Percentiles rank a stretch among this genome's conserved stretches.
Evolutionary conservation across 2,888 invertebrate genomes (phyloP).

Genomic region (Limnephilus auricula): DNA sequence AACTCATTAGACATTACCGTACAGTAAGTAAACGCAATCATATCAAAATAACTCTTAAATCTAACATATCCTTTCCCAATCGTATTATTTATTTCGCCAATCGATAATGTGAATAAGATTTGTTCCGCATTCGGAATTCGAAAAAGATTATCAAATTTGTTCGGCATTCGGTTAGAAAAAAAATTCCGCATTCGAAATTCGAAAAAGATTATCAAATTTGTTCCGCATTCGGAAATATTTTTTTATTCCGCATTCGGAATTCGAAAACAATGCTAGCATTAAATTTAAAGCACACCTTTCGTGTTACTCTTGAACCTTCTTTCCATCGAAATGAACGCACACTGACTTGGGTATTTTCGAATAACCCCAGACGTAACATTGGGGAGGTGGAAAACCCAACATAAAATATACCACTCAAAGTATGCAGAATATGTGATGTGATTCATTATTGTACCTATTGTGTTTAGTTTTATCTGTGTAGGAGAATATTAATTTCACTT

Average conservation of each 20-base stretch:
- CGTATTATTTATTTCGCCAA: not conserved
- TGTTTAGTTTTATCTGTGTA: not conserved
- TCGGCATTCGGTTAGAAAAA: not conserved
- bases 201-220: no score
- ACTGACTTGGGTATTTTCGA: not conserved
- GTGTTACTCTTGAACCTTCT: conserved; percentile 7
- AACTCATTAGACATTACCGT: conserved; percentile 12
- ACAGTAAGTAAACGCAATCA: not conserved
- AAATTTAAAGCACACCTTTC: conserved; percentile 24
- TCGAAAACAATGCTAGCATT: not conserved
- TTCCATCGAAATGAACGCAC: conserved; percentile 17
- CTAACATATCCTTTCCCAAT: not conserved
- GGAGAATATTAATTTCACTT: not conserved
- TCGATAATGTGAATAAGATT: not conserved
- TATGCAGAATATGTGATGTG: not conserved
- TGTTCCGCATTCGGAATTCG: not conserved
- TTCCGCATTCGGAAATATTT: no score
- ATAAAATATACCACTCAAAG: not conserved
- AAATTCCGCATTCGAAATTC: not conserved
- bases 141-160: not conserved
- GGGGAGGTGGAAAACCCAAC: not conserved
- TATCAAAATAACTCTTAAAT: conserved; percentile 11
- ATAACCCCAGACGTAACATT: not conserved
- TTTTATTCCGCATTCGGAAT: not conserved
- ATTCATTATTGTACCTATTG: not conserved